These are phyloP conservation scores for Spodoptera exigua DNA, from an alignment of 2,888 invertebrate genomes.

Conservation along the genomic window DNA sequence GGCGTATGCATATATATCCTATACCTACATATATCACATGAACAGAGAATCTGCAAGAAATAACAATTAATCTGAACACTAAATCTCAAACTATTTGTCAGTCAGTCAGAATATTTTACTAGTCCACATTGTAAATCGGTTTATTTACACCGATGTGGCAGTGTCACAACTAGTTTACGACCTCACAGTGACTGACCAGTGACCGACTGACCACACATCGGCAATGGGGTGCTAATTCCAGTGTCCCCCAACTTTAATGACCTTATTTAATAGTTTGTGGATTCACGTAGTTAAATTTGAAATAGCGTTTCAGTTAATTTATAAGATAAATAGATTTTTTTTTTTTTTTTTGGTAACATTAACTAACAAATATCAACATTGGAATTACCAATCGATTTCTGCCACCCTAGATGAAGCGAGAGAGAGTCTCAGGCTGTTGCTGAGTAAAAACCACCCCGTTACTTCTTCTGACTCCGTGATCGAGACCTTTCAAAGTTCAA, in stretches of 20 bases:
- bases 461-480: no score
- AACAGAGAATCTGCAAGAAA: neutral
- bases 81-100: conserved; percentile 17
- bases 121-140: conserved; percentile 22
- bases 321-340: no score
- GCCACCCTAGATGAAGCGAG: no score
- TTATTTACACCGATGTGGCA: conserved; percentile 43
- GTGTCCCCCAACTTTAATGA: conserved; percentile 50
- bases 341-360: no score
- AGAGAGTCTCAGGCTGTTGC: no score
- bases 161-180: conserved; percentile 39
- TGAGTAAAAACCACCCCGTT: no score
- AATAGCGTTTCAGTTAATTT: conserved; percentile 35
- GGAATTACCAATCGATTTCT: no score
- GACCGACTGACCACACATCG: conserved; percentile 34
- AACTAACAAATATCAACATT: no score
- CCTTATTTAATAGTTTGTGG: conserved; percentile 42
- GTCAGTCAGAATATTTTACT: conserved; percentile 26
- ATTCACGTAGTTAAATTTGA: conserved; percentile 48
- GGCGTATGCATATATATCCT: no score
- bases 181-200: conserved; percentile 31
- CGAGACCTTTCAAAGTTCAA: no score
- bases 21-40: no score
- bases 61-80: conserved; percentile 16
- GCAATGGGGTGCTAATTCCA: conserved; percentile 25